phyloP scores from a whole-genome alignment of 1,140 invertebrate genomes.

The Drosophila hydei region DNA sequence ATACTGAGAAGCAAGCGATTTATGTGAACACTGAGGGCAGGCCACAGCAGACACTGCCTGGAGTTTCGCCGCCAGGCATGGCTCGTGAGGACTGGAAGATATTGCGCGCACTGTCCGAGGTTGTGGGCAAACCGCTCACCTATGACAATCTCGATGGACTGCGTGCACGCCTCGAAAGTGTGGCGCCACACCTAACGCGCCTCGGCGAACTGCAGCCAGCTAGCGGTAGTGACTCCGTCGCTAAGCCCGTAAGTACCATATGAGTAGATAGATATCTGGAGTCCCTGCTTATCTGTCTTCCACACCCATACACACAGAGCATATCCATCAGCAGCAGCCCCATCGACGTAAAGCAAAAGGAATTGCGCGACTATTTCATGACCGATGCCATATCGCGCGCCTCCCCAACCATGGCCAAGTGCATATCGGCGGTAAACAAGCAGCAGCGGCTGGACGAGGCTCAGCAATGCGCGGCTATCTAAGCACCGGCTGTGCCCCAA shows the following conservation, averaged over 20 bases:
- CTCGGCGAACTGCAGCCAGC: constrained; percentile 94
- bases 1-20: constrained; percentile 98
- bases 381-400: constrained; percentile 97
- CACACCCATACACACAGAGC: constrained; percentile 83
- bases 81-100: constrained; percentile 99
- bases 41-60: constrained; percentile 95
- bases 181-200: constrained; percentile 94
- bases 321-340: constrained; percentile 82
- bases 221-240: constrained; percentile 92
- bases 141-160: constrained; percentile 96
- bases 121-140: constrained; percentile 91
- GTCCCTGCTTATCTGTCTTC: neutral
- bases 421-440: constrained; percentile 94
- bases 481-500: constrained; percentile 18
- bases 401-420: constrained; percentile 99
- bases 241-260: constrained; percentile 86
- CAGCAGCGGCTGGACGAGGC: constrained; percentile 68
- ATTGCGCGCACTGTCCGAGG: constrained; percentile 90
- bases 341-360: constrained; percentile 91
- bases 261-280: neutral
- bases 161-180: constrained; percentile 91
- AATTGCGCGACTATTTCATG: constrained; percentile 98
- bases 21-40: constrained; percentile 99
- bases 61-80: constrained; percentile 96
- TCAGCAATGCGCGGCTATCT: constrained; percentile 64